Percentiles rank a stretch among this genome's conserved stretches.
Conservation (phyloP, 1,140 invertebrate species). For the Eurytemora carolleeae region DNA sequence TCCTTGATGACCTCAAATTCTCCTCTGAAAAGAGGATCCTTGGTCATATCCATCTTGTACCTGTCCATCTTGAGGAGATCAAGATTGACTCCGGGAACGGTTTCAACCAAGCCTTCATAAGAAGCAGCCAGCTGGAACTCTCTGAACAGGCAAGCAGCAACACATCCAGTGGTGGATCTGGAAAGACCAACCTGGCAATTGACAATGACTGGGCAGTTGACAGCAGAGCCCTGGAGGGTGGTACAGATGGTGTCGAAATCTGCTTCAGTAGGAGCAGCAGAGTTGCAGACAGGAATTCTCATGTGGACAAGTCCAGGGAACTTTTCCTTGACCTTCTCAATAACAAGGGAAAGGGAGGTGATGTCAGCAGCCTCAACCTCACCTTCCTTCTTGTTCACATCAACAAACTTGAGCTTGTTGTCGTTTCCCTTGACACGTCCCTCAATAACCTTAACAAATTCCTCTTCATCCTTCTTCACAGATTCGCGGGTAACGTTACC, state of each 20-base stretch:
- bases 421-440: slow-evolving; percentile 3
- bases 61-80: slow-evolving; percentile 14
- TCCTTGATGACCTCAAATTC: slow-evolving; percentile 15
- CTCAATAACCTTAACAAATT: slow-evolving; percentile 14
- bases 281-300: slow-evolving; percentile 15
- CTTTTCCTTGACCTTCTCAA: slow-evolving; percentile 8
- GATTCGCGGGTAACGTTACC: slow-evolving; percentile 10
- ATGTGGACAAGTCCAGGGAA: slow-evolving; percentile 12
- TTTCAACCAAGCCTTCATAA: slow-evolving; percentile 14
- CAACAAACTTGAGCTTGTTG: slow-evolving; percentile 11
- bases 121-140: slow-evolving; percentile 14
- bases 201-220: slow-evolving; percentile 14
- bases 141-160: slow-evolving; percentile 14
- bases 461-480: slow-evolving; percentile 13
- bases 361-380: slow-evolving; percentile 12
- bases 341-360: slow-evolving; percentile 1
- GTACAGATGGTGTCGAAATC: slow-evolving; percentile 16
- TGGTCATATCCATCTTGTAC: slow-evolving; percentile 14
- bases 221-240: slow-evolving; percentile 9
- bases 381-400: slow-evolving; percentile 14
- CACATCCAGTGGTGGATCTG: slow-evolving; percentile 14
- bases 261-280: slow-evolving; percentile 6
- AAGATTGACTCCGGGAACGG: slow-evolving; percentile 15
- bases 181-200: slow-evolving; percentile 12
- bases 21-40: slow-evolving; percentile 14